Conservation (phyloP, 2,113 vertebrate genomes). For the Callorhinus ursinus region DNA sequence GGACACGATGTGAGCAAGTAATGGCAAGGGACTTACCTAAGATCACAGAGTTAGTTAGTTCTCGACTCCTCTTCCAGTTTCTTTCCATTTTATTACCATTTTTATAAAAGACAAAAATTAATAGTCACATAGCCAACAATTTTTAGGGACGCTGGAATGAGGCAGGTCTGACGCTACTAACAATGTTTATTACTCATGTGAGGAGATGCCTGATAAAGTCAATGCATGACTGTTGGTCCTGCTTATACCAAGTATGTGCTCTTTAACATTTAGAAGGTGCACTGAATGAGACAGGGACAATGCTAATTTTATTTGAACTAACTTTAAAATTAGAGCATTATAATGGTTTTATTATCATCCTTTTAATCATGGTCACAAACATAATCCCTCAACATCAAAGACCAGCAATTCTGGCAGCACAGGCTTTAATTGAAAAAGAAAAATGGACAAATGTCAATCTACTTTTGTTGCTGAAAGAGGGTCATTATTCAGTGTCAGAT, state of each 20-base stretch:
- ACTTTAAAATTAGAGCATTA: conserved; percentile 12
- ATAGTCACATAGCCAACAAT: neutral
- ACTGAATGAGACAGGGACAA: neutral
- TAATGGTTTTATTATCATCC: neutral
- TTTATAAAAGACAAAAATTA: conserved; percentile 19
- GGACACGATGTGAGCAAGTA: neutral
- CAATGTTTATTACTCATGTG: neutral
- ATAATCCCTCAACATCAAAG: conserved; percentile 34
- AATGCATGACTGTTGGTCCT: neutral
- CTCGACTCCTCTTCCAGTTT: neutral
- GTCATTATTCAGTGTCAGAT: conserved; percentile 10
- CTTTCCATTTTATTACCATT: neutral
- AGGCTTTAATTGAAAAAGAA: neutral
- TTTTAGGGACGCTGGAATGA: neutral
- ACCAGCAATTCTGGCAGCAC: neutral
- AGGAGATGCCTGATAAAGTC: neutral
- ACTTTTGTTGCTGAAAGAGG: conserved; percentile 41
- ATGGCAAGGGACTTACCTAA: neutral
- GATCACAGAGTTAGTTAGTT: neutral
- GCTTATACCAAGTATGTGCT: neutral
- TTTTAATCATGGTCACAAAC: neutral
- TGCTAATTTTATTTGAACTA: conserved; percentile 16
- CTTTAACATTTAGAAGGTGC: neutral
- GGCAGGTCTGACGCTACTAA: neutral
- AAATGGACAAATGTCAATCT: neutral